Conservation (phyloP, 2,797 vertebrate genomes). For the Dendrocincla tyrannina region DNA sequence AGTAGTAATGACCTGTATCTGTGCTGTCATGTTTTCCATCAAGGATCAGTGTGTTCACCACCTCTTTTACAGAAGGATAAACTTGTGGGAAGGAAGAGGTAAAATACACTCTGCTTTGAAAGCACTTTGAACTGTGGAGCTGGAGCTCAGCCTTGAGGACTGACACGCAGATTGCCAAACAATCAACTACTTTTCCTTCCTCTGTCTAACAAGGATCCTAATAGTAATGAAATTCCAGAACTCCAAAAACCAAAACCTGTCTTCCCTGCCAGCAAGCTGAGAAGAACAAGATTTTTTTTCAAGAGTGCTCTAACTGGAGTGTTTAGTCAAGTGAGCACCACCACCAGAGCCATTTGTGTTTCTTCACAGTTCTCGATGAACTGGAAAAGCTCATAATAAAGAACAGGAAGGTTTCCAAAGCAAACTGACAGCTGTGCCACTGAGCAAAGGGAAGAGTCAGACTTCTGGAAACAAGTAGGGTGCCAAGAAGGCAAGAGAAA, state of each 20-base stretch:
- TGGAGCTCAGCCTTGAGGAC: not conserved
- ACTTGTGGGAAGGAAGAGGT: not conserved
- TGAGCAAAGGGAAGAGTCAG: not conserved
- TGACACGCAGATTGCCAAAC: not conserved
- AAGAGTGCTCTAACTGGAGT: conserved; percentile 25
- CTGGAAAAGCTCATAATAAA: not conserved
- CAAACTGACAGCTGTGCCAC: not conserved
- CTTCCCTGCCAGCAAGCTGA: not conserved
- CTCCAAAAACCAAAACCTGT: not conserved
- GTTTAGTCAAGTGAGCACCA: conserved; percentile 11
- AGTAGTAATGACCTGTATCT: not conserved
- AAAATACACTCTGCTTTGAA: not conserved
- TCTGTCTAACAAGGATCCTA: not conserved
- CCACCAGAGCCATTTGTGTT: not conserved
- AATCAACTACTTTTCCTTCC: not conserved
- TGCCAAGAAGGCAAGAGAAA: not conserved
- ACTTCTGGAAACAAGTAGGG: not conserved
- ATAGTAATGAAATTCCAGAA: not conserved
- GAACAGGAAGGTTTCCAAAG: not conserved
- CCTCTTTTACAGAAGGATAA: not conserved
- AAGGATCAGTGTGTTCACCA: not conserved
- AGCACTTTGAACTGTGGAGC: not conserved
- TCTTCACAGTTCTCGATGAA: not conserved
- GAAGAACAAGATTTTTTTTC: not conserved
- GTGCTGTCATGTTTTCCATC: not conserved